Evolutionary conservation across 2,113 vertebrate genomes (phyloP).

Genomic region (Phalacrocorax brasilianus): DNA sequence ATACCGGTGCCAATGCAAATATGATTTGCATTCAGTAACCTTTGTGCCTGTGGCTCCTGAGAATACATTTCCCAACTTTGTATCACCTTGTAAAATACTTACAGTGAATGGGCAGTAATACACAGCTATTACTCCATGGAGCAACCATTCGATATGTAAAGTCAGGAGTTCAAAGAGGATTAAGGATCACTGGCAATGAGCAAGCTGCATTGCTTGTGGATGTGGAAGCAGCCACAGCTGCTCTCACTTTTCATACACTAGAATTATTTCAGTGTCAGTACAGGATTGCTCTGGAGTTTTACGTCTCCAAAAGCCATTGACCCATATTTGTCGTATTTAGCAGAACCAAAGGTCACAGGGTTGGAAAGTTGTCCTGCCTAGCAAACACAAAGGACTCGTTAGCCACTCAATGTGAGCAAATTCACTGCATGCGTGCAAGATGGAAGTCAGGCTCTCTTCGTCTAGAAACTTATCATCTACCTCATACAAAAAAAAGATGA

Average conservation of each 20-base stretch:
- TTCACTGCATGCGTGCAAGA: neutral
- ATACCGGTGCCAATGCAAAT: neutral
- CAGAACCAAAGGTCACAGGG: neutral
- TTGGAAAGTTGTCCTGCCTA: neutral
- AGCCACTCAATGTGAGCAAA: neutral
- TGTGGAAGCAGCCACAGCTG: slow-evolving; percentile 58
- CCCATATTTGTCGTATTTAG: slow-evolving; percentile 17
- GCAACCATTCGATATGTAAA: slow-evolving; percentile 29
- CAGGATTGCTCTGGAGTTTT: neutral
- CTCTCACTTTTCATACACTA: slow-evolving; percentile 37
- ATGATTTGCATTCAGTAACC: slow-evolving; percentile 23
- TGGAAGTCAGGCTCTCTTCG: neutral
- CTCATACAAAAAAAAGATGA: neutral
- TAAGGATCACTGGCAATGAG: slow-evolving; percentile 35
- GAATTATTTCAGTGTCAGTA: slow-evolving; percentile 31
- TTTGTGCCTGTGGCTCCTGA: slow-evolving; percentile 20
- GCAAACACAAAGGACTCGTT: neutral
- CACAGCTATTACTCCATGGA: slow-evolving; percentile 42
- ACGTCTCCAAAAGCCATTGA: slow-evolving; percentile 16
- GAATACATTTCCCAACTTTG: neutral
- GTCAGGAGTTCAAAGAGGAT: slow-evolving; percentile 64
- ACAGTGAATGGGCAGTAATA: slow-evolving; percentile 32
- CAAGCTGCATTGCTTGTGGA: slow-evolving; percentile 17
- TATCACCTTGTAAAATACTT: slow-evolving; percentile 10
- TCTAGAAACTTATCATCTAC: neutral